phyloP scores from a whole-genome alignment of 1,140 invertebrate genomes.

The Cryptotermes secundus region DNA sequence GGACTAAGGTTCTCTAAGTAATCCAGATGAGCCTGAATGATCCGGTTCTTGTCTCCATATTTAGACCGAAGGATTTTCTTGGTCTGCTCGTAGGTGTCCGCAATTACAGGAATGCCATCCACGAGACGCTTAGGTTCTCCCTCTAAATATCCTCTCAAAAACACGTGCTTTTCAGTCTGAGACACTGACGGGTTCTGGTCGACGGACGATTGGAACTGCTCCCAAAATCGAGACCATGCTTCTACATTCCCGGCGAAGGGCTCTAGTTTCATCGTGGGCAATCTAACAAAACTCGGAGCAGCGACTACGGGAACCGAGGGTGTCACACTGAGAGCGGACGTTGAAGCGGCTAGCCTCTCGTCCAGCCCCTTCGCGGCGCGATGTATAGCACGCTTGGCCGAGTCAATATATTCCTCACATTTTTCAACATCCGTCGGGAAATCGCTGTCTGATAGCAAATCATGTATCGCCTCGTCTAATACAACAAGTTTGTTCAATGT shows the following conservation, averaged over 20 bases:
- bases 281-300: too few species aligned
- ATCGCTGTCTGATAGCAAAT: neutral
- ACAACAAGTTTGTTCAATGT: neutral
- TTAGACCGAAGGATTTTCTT: neutral
- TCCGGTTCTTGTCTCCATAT: neutral
- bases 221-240: neutral
- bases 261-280: neutral
- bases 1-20: neutral
- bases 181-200: neutral
- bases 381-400: neutral
- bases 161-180: neutral
- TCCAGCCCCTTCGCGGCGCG: neutral
- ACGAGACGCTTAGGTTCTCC: neutral
- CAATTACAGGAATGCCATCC: neutral
- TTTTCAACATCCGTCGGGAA: neutral
- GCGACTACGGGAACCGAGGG: too few species aligned
- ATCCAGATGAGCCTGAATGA: neutral
- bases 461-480: neutral
- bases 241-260: neutral
- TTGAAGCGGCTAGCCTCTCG: neutral
- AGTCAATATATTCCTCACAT: slow-evolving; percentile 14
- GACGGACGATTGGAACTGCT: neutral
- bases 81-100: neutral
- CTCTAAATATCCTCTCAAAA: neutral
- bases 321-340: neutral